Percentiles rank a stretch among this genome's conserved stretches.
Evolutionary conservation across 2,888 invertebrate genomes (phyloP).

Genomic region (Leuctra nigra): DNA sequence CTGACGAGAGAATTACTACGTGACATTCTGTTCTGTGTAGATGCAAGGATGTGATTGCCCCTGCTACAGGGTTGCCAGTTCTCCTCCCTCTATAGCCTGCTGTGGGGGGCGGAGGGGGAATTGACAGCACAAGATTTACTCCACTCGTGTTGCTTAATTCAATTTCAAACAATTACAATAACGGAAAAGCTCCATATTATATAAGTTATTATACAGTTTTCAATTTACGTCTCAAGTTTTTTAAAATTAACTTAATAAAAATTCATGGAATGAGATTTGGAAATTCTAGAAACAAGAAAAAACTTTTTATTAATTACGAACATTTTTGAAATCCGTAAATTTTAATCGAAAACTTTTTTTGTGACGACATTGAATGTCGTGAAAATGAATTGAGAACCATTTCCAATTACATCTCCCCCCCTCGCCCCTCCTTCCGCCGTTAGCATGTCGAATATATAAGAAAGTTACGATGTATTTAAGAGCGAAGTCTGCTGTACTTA

Average conservation of each 20-base stretch:
- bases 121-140: neutral
- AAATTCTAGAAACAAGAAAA: slow-evolving; percentile 16
- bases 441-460: slow-evolving; percentile 12
- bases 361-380: slow-evolving; percentile 18
- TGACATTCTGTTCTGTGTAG: too few relatives aligned
- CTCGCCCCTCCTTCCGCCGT: neutral
- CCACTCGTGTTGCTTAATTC: neutral
- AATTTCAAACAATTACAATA: slow-evolving; percentile 8
- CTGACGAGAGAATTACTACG: too few relatives aligned
- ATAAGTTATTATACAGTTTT: slow-evolving; percentile 6
- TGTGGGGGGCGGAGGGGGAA: too few relatives aligned
- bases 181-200: neutral
- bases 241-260: slow-evolving; percentile 27
- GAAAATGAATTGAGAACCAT: slow-evolving; percentile 16
- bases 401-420: slow-evolving; percentile 15
- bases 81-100: too few relatives aligned
- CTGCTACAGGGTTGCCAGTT: too few relatives aligned
- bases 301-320: slow-evolving; percentile 20
- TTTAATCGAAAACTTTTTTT: slow-evolving; percentile 21
- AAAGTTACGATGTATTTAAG: slow-evolving; percentile 10
- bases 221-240: slow-evolving; percentile 15
- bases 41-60: too few relatives aligned
- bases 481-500: slow-evolving; percentile 16
- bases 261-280: slow-evolving; percentile 11
- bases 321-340: slow-evolving; percentile 21